Evolutionary conservation across 2,888 invertebrate genomes (phyloP), one percentile per base, ranked within the genome.

Genomic region (Phoronis australis): DNA sequence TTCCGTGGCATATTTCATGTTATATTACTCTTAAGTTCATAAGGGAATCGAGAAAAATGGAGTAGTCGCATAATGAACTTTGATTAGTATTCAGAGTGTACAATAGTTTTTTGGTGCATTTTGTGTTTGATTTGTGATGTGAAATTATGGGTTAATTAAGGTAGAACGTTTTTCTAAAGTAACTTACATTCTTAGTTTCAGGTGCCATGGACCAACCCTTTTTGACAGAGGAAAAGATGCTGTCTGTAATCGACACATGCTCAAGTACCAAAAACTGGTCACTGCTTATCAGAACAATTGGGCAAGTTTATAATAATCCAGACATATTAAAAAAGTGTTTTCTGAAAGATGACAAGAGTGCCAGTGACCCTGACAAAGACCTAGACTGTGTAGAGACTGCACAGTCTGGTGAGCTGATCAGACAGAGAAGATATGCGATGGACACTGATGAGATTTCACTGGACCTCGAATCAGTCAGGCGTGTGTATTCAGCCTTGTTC

Each of bases 291-390:
- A 81, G 87, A 48, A 86, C 87, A 15, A 76, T 93, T 27, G 87
- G 87, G 1, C 85, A 87, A 72, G 86, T 90, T 1, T 93, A 87
- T 76, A 82, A 82, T 26, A 80, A 79, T 54, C 82, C 85, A 38
- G 84, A 85, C 55, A 81, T 85, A 53, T 77, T 93, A 45, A 84
- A 87, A 42, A 81, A 83, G 63, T 89, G 87, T 81, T 87, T 92
- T 80, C 79, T 82, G 65, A 71, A 77, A 68, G 54, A 50, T 37
- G 45, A 48, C 23, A 50, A 43, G 6, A 50, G 47, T 4, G 87
- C 87, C 71, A 85, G 84, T 45, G 91, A 92, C 71, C 83, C 85
- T 57, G 92, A 93, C 64, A 92, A 92, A 78, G 92, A 92, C 69
- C 85, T 87, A 64, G 91, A 92, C 26, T 76, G 78, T 23, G 64